phyloP scores from a whole-genome alignment of 2,113 vertebrate species.

The Rhinolophus ferrumequinum region DNA sequence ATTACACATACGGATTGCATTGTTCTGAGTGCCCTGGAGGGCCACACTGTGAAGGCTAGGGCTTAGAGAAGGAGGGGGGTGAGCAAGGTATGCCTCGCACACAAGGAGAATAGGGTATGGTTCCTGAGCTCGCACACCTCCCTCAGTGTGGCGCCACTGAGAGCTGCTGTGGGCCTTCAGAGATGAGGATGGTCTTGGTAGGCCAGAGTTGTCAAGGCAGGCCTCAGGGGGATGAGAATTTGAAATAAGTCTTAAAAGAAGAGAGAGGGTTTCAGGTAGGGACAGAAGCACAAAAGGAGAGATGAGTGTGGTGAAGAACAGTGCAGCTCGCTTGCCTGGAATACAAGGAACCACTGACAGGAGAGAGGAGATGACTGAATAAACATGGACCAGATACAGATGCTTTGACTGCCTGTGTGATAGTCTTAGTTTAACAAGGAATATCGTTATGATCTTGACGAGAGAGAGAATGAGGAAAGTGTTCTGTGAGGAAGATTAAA shows the following conservation, averaged over 20 bases:
- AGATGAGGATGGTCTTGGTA: neutral
- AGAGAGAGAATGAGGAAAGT: neutral
- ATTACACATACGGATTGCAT: neutral
- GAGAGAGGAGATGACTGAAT: neutral
- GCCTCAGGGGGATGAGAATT: neutral
- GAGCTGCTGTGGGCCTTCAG: neutral
- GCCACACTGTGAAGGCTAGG: neutral
- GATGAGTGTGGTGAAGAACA: neutral
- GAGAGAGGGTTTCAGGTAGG: neutral
- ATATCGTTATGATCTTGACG: neutral
- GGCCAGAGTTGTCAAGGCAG: neutral
- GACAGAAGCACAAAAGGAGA: neutral
- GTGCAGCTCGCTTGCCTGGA: neutral
- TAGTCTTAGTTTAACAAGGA: neutral
- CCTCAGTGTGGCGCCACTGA: neutral
- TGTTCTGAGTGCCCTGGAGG: neutral
- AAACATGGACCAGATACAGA: neutral
- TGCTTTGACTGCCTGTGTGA: neutral
- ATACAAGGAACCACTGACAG: neutral
- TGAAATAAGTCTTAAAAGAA: conserved; percentile 1
- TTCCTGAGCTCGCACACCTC: neutral
- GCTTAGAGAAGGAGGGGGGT: neutral
- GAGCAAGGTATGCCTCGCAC: neutral
- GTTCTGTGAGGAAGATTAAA: conserved; percentile 7
- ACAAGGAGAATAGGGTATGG: neutral